A percentile compares a stretch with the other conserved stretches of the same genome.
Evolutionary conservation across 2,888 invertebrate species (phyloP).

Genomic region (Priocnemis perturbator): DNA sequence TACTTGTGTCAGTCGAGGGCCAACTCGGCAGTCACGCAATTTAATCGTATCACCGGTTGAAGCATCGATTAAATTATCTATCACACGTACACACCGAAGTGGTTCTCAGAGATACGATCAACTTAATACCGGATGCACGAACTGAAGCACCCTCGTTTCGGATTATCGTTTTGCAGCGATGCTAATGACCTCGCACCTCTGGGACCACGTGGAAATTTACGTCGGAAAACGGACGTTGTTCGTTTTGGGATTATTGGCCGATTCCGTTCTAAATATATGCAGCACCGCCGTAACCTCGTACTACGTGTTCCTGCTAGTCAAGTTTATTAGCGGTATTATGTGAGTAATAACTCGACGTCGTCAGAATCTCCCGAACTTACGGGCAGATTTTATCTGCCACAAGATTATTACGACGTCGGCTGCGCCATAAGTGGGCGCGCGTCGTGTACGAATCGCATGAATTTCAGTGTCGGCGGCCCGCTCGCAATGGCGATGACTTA

Average conservation of each 20-base stretch:
- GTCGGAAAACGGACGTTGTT: slow-evolving; percentile 83
- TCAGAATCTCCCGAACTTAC: neutral
- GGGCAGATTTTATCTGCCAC: neutral
- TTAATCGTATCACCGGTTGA: too few relatives aligned
- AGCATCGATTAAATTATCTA: too few relatives aligned
- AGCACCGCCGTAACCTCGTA: slow-evolving; percentile 82
- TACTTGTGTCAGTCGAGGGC: too few relatives aligned
- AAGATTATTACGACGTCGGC: slow-evolving; percentile 1
- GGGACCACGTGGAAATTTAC: slow-evolving; percentile 86
- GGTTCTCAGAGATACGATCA: neutral
- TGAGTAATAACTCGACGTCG: slow-evolving; percentile 75
- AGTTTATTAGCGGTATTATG: slow-evolving; percentile 86
- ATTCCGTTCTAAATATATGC: slow-evolving; percentile 80
- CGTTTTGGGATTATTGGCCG: slow-evolving; percentile 80
- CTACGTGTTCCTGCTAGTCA: slow-evolving; percentile 81
- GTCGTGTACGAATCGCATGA: too few relatives aligned
- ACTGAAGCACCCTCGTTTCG: neutral
- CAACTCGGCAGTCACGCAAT: too few relatives aligned
- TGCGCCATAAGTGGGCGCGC: neutral
- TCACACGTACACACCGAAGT: too few relatives aligned
- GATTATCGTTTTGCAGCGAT: slow-evolving; percentile 78
- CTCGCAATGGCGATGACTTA: slow-evolving; percentile 85
- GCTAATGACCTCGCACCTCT: slow-evolving; percentile 84
- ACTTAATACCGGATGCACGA: neutral
- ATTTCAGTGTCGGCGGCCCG: slow-evolving; percentile 81